phyloP scores from a whole-genome alignment of 2,113 vertebrate species.

The Chaenocephalus aceratus region DNA sequence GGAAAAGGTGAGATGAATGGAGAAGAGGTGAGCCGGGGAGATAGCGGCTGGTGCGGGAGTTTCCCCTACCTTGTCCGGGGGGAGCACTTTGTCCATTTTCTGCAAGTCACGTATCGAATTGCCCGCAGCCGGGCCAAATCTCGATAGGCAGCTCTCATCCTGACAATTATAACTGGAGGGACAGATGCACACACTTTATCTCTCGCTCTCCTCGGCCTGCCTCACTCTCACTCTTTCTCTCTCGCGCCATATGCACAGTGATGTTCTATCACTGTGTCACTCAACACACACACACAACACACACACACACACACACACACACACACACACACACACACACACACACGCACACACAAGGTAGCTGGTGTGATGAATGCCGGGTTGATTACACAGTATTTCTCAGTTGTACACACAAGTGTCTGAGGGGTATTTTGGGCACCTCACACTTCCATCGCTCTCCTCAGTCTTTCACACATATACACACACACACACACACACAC shows the following conservation, averaged over 20 bases:
- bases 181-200: constrained; percentile 73
- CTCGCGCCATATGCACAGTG: constrained; percentile 15
- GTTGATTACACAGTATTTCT: constrained; percentile 79
- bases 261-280: constrained; percentile 24
- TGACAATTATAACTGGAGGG: constrained; percentile 95
- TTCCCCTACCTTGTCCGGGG: constrained; percentile 92
- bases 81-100: constrained; percentile 91
- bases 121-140: constrained; percentile 96
- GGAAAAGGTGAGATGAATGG: constrained; percentile 17
- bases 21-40: constrained; percentile 14
- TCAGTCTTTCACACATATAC: constrained; percentile 13
- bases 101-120: constrained; percentile 93
- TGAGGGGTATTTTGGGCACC: constrained; percentile 51
- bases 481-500: not conserved
- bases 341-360: not conserved
- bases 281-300: not conserved
- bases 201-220: constrained; percentile 41
- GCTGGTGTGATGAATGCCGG: constrained; percentile 71
- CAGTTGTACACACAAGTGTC: constrained; percentile 47
- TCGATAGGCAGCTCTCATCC: constrained; percentile 94
- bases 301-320: too few relatives aligned
- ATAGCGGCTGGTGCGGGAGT: constrained; percentile 42
- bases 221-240: constrained; percentile 43
- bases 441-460: constrained; percentile 12
- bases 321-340: too few relatives aligned